Evolutionary conservation across 1,140 invertebrate genomes (phyloP), one percentile per base, ranked within the genome.

Genomic region (Schlechtendalia chinensis): DNA sequence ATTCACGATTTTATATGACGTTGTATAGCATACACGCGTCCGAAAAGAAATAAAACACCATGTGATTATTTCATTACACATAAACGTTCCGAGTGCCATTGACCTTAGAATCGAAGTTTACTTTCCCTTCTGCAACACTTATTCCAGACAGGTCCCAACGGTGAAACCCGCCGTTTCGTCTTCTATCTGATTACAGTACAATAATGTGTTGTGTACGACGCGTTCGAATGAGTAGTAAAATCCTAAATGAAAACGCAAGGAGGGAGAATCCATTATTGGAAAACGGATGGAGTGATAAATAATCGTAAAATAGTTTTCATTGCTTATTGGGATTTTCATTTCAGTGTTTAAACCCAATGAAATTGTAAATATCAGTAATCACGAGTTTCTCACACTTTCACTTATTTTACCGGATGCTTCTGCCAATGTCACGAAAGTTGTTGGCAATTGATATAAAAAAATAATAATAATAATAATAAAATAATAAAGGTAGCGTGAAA

Each of bases 71-170:
- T 65, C 53, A 81, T 77, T 77, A 53, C 81, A 77, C n/a, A 47
- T 27, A 59, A 56, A 58, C 27, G 56, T 50, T 63, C 1, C 24
- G 17, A 77, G 56, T 81, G 75, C 75, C 75, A 63, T 79, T 79
- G 75, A 79, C 75, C 75, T 79, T 63, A 79, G 75, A 45, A 79
- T 50, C 27, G 56, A 61, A 79, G 75, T 79, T 61, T 47, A 79
- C 75, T 79, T 79, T 79, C 75, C 75, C 75, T 79, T 79, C 75
- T 79, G 39, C 32, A 79, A 79, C 56, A 54, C 22, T 79, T 79
- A 79, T 79, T 79, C 75, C 47, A 79, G 75, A 63, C 58, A 79
- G 58, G 74, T 77, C 74, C 74, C 74, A 61, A 79, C 58, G 17
- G 75, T 79, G 75, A 79, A 79, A 79, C 58, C 39, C 75, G 27